A percentile compares a stretch with the other conserved stretches of the same genome.
Conservation (phyloP, 1,140 invertebrate genomes). For the Latrodectus geometricus region DNA sequence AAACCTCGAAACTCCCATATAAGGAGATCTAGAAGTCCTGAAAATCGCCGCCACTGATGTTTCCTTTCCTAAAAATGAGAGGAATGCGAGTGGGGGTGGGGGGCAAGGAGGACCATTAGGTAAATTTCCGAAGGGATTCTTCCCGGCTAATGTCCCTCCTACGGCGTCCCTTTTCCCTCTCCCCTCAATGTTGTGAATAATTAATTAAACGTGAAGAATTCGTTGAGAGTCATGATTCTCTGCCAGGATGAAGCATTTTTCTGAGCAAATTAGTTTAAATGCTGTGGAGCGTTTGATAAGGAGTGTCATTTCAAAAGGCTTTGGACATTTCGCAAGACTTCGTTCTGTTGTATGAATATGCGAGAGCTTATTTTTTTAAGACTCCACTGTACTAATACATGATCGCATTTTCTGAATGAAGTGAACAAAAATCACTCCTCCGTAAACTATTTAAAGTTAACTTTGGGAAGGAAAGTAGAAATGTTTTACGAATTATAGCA, state of each 20-base stretch:
- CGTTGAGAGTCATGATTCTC: slow-evolving; percentile 28
- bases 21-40: not conserved
- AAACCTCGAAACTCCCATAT: not conserved
- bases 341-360: too few relatives aligned
- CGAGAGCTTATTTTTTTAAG: not conserved
- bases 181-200: not conserved
- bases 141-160: not conserved
- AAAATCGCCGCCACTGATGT: not conserved
- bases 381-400: not conserved
- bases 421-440: not conserved
- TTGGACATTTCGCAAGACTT: too few relatives aligned
- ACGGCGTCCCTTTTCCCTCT: not conserved
- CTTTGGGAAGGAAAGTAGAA: too few relatives aligned
- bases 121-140: slow-evolving; percentile 29
- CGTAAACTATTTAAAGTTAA: too few relatives aligned
- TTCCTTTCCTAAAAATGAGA: slow-evolving; percentile 21
- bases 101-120: slow-evolving; percentile 23
- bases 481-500: too few relatives aligned
- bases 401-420: not conserved
- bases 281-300: not conserved
- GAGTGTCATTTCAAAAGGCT: slow-evolving; percentile 6
- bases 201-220: slow-evolving; percentile 48
- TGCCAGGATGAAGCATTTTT: not conserved
- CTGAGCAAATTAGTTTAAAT: slow-evolving; percentile 28
- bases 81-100: slow-evolving; percentile 1